A percentile compares a stretch with the other conserved stretches of the same genome.
phyloP scores from a whole-genome alignment of 2,113 vertebrate species.

The Neodon shergylaensis region DNA sequence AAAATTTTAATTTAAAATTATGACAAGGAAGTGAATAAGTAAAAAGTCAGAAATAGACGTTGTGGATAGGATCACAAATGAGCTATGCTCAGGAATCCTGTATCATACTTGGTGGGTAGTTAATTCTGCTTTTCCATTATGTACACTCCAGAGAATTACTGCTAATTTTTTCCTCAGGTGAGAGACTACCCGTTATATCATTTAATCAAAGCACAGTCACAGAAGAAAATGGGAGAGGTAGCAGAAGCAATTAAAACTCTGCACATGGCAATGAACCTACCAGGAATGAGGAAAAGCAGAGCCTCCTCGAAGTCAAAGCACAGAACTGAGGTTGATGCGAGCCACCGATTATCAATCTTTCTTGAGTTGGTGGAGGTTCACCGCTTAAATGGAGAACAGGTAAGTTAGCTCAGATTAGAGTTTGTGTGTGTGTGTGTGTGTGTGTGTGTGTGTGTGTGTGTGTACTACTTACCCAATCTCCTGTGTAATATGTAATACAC shows the following conservation, averaged over 20 bases:
- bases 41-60: not conserved
- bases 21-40: not conserved
- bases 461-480: not conserved
- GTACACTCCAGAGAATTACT: not conserved
- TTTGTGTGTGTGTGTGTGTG: not conserved
- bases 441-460: not conserved
- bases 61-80: not conserved
- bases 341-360: conserved; percentile 93
- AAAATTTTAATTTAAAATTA: not conserved
- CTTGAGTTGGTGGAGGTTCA: conserved; percentile 95
- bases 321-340: conserved; percentile 89
- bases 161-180: conserved; percentile 85
- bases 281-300: conserved; percentile 89
- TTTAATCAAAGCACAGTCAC: conserved; percentile 95
- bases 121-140: not conserved
- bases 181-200: conserved; percentile 96
- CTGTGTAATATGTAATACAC: not conserved
- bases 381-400: conserved; percentile 95
- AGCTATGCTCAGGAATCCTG: not conserved
- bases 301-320: conserved; percentile 88
- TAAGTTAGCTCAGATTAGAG: conserved; percentile 71
- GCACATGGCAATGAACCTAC: conserved; percentile 95
- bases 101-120: not conserved
- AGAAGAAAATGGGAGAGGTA: conserved; percentile 93
- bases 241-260: conserved; percentile 95